phyloP scores from a whole-genome alignment of 1,140 invertebrate species.

The Diachasma alloeum region DNA sequence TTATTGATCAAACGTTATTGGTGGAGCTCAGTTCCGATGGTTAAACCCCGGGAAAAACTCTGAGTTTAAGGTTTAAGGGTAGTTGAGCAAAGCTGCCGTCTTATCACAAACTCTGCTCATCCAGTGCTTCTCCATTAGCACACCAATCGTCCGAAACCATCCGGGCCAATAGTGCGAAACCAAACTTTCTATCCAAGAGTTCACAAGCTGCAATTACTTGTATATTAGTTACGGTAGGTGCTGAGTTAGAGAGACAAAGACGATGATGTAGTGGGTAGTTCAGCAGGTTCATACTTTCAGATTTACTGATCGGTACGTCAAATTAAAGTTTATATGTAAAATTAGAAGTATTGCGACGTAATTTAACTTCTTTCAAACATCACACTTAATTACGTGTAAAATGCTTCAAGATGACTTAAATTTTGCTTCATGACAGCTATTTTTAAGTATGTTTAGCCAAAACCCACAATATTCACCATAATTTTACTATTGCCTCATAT shows the following conservation, averaged over 20 bases:
- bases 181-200: background rate
- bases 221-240: background rate
- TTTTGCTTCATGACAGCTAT: too few species aligned
- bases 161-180: slow-evolving; percentile 2
- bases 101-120: slow-evolving; percentile 5
- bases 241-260: background rate
- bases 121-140: slow-evolving; percentile 2
- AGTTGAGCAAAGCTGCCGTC: background rate
- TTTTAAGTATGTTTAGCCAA: too few species aligned
- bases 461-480: too few species aligned
- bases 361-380: too few species aligned
- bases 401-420: too few species aligned
- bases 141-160: slow-evolving; percentile 2
- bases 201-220: background rate
- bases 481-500: too few species aligned
- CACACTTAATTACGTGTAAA: too few species aligned
- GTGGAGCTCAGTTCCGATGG: background rate
- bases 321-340: too few species aligned
- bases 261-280: background rate
- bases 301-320: too few species aligned
- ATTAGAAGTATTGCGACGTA: too few species aligned
- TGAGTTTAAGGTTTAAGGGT: background rate
- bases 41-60: background rate
- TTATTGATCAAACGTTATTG: background rate
- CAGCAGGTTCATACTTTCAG: too few species aligned